These are phyloP conservation scores for Amorpha juglandis DNA, from an alignment of 2,888 invertebrate genomes.

Conservation along the genomic window DNA sequence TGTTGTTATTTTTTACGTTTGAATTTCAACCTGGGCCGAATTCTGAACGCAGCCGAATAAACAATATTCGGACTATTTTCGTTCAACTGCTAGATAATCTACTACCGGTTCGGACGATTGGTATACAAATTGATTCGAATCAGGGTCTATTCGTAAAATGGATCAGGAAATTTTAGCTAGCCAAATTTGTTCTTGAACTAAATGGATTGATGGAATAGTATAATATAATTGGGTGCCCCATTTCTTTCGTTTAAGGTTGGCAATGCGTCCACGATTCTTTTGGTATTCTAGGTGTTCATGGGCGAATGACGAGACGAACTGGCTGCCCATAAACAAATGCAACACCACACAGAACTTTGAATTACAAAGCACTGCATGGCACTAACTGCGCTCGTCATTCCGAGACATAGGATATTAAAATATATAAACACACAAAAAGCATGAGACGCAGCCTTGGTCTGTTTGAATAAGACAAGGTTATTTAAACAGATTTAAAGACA, in stretches of 20 bases:
- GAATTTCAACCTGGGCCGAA: neutral
- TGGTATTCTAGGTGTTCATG: no score
- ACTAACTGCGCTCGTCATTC: no score
- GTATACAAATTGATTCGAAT: slow-evolving; percentile 24
- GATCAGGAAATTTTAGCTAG: neutral
- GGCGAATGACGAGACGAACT: no score
- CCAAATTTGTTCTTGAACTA: neutral
- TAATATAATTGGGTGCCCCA: no score
- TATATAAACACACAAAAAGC: neutral
- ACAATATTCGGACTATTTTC: slow-evolving; percentile 20
- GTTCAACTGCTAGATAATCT: slow-evolving; percentile 18
- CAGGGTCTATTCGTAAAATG: slow-evolving; percentile 20
- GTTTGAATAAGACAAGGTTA: slow-evolving; percentile 2
- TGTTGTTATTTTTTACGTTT: slow-evolving; percentile 7
- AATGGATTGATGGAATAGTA: no score
- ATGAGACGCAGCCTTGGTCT: slow-evolving; percentile 6
- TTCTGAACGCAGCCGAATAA: slow-evolving; percentile 6
- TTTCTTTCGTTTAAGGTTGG: no score
- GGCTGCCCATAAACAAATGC: no score
- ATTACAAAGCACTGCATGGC: no score
- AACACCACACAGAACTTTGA: no score
- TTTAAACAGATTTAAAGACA: slow-evolving; percentile 20
- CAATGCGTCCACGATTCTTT: no score
- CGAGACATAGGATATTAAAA: no score
- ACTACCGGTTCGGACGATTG: slow-evolving; percentile 24